phyloP scores from a whole-genome alignment of 2,888 invertebrate species.

The Platypus cylindrus region DNA sequence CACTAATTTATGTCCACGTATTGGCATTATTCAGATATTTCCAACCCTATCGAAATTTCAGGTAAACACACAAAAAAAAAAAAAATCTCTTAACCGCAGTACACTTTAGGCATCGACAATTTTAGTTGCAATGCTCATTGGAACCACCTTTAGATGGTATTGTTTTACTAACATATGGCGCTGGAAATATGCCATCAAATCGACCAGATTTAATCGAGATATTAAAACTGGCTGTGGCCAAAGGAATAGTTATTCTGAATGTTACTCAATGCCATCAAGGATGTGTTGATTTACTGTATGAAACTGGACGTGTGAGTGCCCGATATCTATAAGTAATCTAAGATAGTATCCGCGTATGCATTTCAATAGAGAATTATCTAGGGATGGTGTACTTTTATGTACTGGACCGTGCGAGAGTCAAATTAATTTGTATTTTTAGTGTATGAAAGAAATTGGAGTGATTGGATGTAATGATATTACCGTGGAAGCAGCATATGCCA shows the following conservation, averaged over 20 bases:
- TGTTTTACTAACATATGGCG: conserved; percentile 83
- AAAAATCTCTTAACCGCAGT: neutral
- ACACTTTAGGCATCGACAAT: conserved; percentile 4
- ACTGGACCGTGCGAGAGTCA: too few relatives aligned
- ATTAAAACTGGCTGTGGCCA: conserved; percentile 53
- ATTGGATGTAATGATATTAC: conserved; percentile 82
- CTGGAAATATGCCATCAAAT: conserved; percentile 83
- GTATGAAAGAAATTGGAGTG: conserved; percentile 55
- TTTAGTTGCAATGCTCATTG: conserved; percentile 49
- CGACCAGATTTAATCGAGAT: conserved; percentile 64
- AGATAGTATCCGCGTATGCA: neutral
- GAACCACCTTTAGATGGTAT: conserved; percentile 67
- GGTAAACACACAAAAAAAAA: conserved; percentile 8
- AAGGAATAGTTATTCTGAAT: conserved; percentile 80
- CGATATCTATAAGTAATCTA: neutral
- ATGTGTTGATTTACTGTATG: conserved; percentile 64
- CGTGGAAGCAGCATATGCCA: conserved; percentile 85
- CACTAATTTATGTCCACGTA: conserved; percentile 9
- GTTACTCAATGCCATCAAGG: conserved; percentile 85
- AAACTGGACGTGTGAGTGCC: conserved; percentile 59
- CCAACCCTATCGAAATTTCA: conserved; percentile 12
- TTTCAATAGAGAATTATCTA: neutral
- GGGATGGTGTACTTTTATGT: neutral
- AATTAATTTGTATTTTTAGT: conserved; percentile 27
- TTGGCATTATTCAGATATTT: conserved; percentile 14